Conservation (phyloP, 1,140 invertebrate species). For the Ceratosolen solmsi region DNA sequence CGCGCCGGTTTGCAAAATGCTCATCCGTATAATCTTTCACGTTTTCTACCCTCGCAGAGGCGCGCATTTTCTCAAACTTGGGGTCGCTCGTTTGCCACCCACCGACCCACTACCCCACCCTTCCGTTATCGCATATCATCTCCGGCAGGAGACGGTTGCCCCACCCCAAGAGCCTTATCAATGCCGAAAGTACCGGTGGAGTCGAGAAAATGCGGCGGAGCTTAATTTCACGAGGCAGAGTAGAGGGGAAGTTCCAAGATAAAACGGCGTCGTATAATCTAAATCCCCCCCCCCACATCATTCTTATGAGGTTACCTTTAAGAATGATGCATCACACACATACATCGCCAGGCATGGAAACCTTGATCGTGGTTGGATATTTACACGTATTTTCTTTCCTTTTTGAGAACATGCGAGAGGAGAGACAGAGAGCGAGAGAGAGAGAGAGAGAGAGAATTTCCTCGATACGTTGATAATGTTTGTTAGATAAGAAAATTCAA, state of each 20-base stretch:
- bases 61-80: background rate
- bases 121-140: conserved; percentile 43
- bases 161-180: conserved; percentile 36
- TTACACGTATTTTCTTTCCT: conserved; percentile 21
- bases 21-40: conserved; percentile 46
- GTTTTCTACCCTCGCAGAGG: conserved; percentile 22
- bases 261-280: conserved; percentile 15
- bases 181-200: conserved; percentile 31
- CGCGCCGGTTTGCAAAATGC: background rate
- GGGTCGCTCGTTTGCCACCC: conserved; percentile 15
- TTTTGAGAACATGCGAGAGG: background rate
- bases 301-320: background rate
- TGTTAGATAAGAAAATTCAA: background rate
- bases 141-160: conserved; percentile 24
- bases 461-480: conserved; percentile 30
- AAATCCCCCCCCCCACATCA: background rate
- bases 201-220: conserved; percentile 32
- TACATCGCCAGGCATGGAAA: background rate
- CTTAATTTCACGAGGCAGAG: conserved; percentile 41
- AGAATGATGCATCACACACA: background rate
- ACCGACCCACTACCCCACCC: background rate
- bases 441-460: background rate
- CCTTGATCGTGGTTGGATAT: conserved; percentile 39
- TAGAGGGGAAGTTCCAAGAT: background rate
- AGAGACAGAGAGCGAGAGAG: background rate